phyloP scores from a whole-genome alignment of 2,888 invertebrate species.

The Hyposoter dolosus region DNA sequence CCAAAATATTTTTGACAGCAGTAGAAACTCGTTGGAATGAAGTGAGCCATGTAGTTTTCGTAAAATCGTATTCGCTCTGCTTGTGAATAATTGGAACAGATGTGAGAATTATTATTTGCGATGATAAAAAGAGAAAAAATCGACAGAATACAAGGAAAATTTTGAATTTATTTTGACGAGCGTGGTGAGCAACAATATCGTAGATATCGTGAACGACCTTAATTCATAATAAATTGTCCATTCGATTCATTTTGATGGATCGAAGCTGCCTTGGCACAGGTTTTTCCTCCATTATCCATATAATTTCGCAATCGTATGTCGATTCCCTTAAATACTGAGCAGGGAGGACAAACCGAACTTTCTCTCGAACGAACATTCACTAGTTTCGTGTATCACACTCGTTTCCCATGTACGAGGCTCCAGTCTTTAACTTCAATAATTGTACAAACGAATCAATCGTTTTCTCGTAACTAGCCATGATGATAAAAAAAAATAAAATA shows the following conservation, averaged over 20 bases:
- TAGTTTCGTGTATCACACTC: conserved; percentile 50
- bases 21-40: neutral
- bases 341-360: conserved; percentile 31
- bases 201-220: conserved; percentile 42
- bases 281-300: neutral
- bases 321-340: conserved; percentile 18
- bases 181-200: conserved; percentile 53
- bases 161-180: conserved; percentile 53
- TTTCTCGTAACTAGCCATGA: conserved; percentile 7
- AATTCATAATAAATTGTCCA: conserved; percentile 25
- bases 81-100: neutral
- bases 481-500: neutral
- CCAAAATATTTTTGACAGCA: conserved; percentile 9
- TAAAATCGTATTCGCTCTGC: neutral
- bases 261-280: conserved; percentile 2
- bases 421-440: conserved; percentile 9
- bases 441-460: conserved; percentile 11
- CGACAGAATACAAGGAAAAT: neutral
- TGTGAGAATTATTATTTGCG: neutral
- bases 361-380: conserved; percentile 41
- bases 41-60: neutral
- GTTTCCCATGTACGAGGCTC: conserved; percentile 49
- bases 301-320: neutral
- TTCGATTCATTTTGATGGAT: conserved; percentile 38
- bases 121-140: neutral